Evolutionary conservation across 2,797 vertebrate genomes (phyloP).

Genomic region (Pelochelys cantorii): DNA sequence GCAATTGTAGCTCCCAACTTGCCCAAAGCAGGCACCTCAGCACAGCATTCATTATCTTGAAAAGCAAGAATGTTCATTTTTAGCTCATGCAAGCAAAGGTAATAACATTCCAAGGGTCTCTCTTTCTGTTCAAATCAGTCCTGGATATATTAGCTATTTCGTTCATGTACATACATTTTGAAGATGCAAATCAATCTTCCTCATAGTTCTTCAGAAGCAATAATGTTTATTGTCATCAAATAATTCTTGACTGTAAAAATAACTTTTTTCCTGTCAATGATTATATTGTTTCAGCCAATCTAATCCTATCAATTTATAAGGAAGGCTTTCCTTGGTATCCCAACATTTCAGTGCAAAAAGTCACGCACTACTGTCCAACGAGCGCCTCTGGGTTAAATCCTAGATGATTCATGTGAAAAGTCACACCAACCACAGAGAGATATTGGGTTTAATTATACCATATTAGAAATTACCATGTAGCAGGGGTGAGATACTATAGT

Average conservation of each 20-base stretch:
- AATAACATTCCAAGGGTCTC: background rate
- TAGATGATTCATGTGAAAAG: too few species aligned
- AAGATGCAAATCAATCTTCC: background rate
- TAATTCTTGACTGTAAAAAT: background rate
- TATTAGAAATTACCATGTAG: too few species aligned
- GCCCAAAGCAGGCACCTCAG: background rate
- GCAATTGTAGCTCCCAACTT: background rate
- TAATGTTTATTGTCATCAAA: background rate
- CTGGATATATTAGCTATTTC: background rate
- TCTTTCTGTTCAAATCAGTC: background rate
- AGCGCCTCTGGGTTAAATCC: too few species aligned
- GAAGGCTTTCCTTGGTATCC: too few species aligned
- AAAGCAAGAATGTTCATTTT: background rate
- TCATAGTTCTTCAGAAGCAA: background rate
- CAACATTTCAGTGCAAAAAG: too few species aligned
- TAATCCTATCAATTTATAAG: background rate
- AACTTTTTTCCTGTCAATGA: background rate
- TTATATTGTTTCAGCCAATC: background rate
- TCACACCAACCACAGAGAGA: background rate
- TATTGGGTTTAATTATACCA: accelerated
- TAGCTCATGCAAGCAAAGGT: background rate
- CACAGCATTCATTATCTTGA: background rate
- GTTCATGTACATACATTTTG: background rate
- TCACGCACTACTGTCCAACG: too few species aligned
- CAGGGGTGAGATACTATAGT: too few species aligned